These are phyloP conservation scores for Julus scanicus DNA, from an alignment of 2,888 invertebrate species.

Conservation along the genomic window DNA sequence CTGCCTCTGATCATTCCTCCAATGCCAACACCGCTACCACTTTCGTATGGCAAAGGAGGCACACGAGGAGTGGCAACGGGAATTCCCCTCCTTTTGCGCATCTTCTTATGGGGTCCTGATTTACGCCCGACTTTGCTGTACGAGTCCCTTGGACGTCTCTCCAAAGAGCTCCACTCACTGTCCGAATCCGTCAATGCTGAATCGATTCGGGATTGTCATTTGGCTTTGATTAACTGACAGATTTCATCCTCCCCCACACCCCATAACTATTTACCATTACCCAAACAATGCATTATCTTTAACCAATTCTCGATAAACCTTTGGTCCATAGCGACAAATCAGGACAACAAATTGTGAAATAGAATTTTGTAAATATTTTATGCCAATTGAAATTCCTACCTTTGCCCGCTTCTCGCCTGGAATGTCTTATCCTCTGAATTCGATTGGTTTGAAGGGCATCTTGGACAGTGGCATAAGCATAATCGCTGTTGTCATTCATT, in stretches of 20 bases:
- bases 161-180: slow-evolving; percentile 84
- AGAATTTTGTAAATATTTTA: not conserved
- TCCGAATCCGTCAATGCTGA: slow-evolving; percentile 88
- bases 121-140: slow-evolving; percentile 73
- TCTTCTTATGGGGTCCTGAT: slow-evolving; percentile 77
- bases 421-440: slow-evolving; percentile 54
- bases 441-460: slow-evolving; percentile 72
- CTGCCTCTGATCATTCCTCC: slow-evolving; percentile 49
- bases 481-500: slow-evolving; percentile 70
- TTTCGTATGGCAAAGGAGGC: slow-evolving; percentile 73
- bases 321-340: not conserved
- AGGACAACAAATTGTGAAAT: not conserved
- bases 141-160: slow-evolving; percentile 70
- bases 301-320: not conserved
- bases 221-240: slow-evolving; percentile 34
- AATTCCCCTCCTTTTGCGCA: slow-evolving; percentile 79
- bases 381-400: slow-evolving; percentile 44
- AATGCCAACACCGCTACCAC: slow-evolving; percentile 51
- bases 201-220: slow-evolving; percentile 46
- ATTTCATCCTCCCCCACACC: slow-evolving; percentile 38
- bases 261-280: not conserved
- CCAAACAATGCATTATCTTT: not conserved
- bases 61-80: slow-evolving; percentile 88
- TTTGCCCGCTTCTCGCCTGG: slow-evolving; percentile 52
- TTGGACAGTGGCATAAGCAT: slow-evolving; percentile 76